phyloP scores from a whole-genome alignment of 2,888 invertebrate species.

The Pycnomerus fuliginosus region DNA sequence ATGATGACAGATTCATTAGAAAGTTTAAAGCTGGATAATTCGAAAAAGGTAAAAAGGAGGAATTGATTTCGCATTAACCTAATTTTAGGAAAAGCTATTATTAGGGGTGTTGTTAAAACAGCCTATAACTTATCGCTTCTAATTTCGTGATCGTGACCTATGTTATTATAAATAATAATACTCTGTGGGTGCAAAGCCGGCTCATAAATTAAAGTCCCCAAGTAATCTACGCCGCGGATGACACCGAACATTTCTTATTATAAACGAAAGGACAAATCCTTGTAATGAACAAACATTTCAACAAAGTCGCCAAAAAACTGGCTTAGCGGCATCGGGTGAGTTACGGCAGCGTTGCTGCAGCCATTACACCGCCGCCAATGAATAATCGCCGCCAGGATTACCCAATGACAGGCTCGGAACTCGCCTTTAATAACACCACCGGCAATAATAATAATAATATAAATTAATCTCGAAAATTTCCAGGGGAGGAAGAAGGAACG shows the following conservation, averaged over 20 bases:
- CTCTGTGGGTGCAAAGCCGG: conserved; percentile 17
- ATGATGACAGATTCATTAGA: conserved; percentile 27
- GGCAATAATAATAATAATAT: too few relatives aligned
- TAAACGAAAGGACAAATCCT: conserved; percentile 31
- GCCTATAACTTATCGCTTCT: conserved; percentile 10
- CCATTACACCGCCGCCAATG: conserved; percentile 30
- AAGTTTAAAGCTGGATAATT: conserved; percentile 15
- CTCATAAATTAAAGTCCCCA: conserved; percentile 25
- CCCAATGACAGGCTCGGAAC: conserved; percentile 32
- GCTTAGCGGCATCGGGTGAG: conserved; percentile 19
- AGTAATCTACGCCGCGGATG: conserved; percentile 27
- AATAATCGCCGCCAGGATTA: conserved; percentile 36
- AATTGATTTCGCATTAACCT: conserved; percentile 23
- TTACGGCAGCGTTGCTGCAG: conserved; percentile 24
- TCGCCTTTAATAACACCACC: too few relatives aligned
- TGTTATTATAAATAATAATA: conserved; percentile 21
- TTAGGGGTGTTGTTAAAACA: too few relatives aligned
- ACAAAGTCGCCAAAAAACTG: conserved; percentile 22
- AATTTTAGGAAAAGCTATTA: too few relatives aligned
- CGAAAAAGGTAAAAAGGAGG: conserved; percentile 13
- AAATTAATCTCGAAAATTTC: too few relatives aligned
- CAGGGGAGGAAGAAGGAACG: too few relatives aligned
- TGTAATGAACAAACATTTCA: conserved; percentile 33
- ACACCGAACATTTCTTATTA: conserved; percentile 30
- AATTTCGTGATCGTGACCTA: conserved; percentile 15